A percentile compares a stretch with the other conserved stretches of the same genome.
Conservation (phyloP, 1,140 invertebrate genomes). For the Habropoda laboriosa region DNA sequence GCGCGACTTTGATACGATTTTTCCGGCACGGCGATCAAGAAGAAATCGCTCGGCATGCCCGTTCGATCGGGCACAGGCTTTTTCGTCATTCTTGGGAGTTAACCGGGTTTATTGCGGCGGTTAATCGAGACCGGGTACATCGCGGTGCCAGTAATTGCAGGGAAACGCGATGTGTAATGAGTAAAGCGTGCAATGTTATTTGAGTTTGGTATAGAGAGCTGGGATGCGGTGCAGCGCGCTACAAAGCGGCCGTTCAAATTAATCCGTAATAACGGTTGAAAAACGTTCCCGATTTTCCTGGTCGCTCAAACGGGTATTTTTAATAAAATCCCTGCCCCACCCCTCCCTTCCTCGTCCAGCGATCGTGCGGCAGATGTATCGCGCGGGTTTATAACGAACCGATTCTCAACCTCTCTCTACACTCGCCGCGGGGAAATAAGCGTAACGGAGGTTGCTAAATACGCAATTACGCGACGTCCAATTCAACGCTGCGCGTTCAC, state of each 20-base stretch:
- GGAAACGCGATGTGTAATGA: slow-evolving; percentile 21
- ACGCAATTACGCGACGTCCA: slow-evolving; percentile 28
- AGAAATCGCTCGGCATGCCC: background rate
- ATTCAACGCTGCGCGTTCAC: slow-evolving; percentile 44
- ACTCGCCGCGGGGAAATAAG: background rate
- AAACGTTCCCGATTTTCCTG: background rate
- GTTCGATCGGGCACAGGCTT: background rate
- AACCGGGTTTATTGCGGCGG: slow-evolving; percentile 33
- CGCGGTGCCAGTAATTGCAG: slow-evolving; percentile 31
- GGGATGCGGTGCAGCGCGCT: background rate
- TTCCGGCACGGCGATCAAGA: slow-evolving; percentile 32
- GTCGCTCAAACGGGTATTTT: background rate
- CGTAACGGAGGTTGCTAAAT: slow-evolving; percentile 11
- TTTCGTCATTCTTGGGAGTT: slow-evolving; percentile 5
- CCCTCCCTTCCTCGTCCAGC: background rate
- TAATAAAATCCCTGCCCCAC: background rate
- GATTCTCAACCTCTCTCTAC: background rate
- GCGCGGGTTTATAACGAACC: background rate
- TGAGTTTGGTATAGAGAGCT: background rate
- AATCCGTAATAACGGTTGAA: slow-evolving; percentile 15
- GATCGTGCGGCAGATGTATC: background rate
- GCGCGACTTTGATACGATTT: slow-evolving; percentile 44
- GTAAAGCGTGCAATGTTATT: slow-evolving; percentile 29
- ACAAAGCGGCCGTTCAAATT: slow-evolving; percentile 13
- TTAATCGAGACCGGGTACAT: slow-evolving; percentile 26